A percentile compares a stretch with the other conserved stretches of the same genome.
Evolutionary conservation across 2,797 vertebrate genomes (phyloP).

Genomic region (Ibycter americanus): DNA sequence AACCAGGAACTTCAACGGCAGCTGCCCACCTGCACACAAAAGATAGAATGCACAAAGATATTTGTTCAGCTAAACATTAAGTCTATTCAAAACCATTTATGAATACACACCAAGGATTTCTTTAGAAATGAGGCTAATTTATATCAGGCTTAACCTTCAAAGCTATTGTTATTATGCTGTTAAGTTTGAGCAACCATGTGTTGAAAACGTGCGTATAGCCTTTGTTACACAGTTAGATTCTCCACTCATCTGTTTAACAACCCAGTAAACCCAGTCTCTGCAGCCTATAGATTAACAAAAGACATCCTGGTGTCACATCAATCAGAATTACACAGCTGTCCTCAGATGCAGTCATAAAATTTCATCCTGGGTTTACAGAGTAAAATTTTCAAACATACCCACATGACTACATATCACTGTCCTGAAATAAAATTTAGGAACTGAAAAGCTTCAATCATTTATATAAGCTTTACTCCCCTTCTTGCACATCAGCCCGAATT

Average conservation of each 20-base stretch:
- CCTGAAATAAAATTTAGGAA: not conserved
- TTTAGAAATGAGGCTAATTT: slow-evolving; percentile 6
- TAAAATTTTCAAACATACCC: not conserved
- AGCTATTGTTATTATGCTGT: not conserved
- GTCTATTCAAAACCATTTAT: not conserved
- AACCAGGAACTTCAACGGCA: not conserved
- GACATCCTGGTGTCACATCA: not conserved
- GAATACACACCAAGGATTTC: not conserved
- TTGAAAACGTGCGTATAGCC: not conserved
- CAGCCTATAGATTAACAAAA: not conserved
- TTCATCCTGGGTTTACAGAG: not conserved
- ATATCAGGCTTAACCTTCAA: not conserved
- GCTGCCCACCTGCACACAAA: not conserved
- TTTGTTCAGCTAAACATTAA: not conserved
- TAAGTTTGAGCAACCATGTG: not conserved
- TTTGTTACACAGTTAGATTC: not conserved
- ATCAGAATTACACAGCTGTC: not conserved
- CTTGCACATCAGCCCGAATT: not conserved
- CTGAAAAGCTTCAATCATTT: not conserved
- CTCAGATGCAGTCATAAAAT: not conserved
- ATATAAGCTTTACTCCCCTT: not conserved
- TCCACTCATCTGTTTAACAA: not conserved
- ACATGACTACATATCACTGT: not conserved
- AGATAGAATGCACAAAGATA: not conserved
- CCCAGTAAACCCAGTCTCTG: not conserved